A percentile compares a stretch with the other conserved stretches of the same genome.
Evolutionary conservation across 1,140 invertebrate genomes (phyloP).

Genomic region (Drosophila truncata): DNA sequence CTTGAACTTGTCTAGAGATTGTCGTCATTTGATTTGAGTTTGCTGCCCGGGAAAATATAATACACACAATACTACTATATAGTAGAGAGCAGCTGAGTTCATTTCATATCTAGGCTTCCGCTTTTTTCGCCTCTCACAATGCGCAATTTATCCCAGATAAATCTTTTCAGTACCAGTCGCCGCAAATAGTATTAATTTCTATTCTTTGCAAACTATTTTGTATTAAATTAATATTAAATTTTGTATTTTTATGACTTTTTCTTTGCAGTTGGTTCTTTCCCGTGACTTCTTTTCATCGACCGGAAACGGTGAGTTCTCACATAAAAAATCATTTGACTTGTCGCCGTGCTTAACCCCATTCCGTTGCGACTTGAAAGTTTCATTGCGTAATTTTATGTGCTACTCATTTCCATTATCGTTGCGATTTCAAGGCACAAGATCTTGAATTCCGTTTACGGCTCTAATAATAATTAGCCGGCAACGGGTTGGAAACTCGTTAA

Average conservation of each 20-base stretch:
- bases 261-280: conserved; percentile 42
- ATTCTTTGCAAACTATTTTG: conserved; percentile 57
- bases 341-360: conserved; percentile 55
- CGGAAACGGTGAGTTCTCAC: conserved; percentile 70
- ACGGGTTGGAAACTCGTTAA: conserved; percentile 58
- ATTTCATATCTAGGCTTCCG: conserved; percentile 61
- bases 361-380: conserved; percentile 39
- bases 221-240: conserved; percentile 63
- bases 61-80: not conserved
- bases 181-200: conserved; percentile 11
- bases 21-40: conserved; percentile 41
- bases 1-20: conserved; percentile 71
- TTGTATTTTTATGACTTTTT: conserved; percentile 24
- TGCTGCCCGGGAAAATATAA: conserved; percentile 23
- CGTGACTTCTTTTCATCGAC: conserved; percentile 28
- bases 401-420: conserved; percentile 44
- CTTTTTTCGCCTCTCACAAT: conserved; percentile 45
- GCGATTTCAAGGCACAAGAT: conserved; percentile 59
- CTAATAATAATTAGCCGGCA: conserved; percentile 67
- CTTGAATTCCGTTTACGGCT: conserved; percentile 53
- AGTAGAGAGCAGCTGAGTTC: conserved; percentile 20
- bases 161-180: conserved; percentile 34
- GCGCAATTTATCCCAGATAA: conserved; percentile 72
- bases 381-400: conserved; percentile 54
- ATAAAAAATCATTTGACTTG: conserved; percentile 19